phyloP scores from a whole-genome alignment of 2,113 vertebrate species.

The Neofelis nebulosa region DNA sequence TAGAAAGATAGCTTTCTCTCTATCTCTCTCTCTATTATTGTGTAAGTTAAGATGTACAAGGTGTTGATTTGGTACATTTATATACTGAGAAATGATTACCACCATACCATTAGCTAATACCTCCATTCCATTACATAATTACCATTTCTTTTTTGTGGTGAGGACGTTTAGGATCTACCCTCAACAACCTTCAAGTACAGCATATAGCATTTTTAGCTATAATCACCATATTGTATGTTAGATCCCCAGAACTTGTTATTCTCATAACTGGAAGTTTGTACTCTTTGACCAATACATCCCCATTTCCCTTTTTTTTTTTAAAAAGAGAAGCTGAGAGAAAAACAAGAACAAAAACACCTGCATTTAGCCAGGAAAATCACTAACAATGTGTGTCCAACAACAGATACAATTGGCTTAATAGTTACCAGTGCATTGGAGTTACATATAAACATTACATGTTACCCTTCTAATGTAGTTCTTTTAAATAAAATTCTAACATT shows the following conservation, averaged over 20 bases:
- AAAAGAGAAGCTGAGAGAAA: neutral
- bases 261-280: neutral
- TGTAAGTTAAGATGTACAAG: neutral
- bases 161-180: neutral
- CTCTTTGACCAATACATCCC: neutral
- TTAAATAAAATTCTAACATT: conserved; percentile 38
- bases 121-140: neutral
- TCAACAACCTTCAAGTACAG: neutral
- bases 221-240: neutral
- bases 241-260: neutral
- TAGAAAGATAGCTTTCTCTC: neutral
- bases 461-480: neutral
- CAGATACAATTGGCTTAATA: neutral
- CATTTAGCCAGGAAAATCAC: neutral
- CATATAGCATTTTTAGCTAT: neutral
- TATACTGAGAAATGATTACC: neutral
- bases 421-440: neutral
- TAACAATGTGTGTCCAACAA: neutral
- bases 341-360: neutral
- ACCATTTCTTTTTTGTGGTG: neutral
- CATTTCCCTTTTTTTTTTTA: neutral
- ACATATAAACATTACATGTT: neutral
- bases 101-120: neutral
- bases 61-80: neutral
- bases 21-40: neutral